phyloP scores from a whole-genome alignment of 2,113 vertebrate genomes.

The Rhinopomastus cyanomelas region DNA sequence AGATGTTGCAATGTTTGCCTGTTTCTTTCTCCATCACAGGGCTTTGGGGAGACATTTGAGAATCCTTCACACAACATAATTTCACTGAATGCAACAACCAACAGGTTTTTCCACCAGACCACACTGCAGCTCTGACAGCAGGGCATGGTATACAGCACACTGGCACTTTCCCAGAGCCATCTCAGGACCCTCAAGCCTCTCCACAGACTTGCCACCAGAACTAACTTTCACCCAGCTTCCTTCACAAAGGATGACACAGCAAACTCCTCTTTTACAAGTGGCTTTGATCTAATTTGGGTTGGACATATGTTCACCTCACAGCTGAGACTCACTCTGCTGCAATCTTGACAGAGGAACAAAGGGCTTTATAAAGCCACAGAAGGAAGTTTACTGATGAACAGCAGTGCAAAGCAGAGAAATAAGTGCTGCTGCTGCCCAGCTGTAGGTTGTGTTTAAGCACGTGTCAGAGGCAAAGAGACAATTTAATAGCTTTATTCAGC shows the following conservation, averaged over 20 bases:
- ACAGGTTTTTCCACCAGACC: too few species aligned
- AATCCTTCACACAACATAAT: not conserved
- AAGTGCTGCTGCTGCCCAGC: not conserved
- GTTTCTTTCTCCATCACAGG: not conserved
- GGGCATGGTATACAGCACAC: not conserved
- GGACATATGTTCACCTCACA: not conserved
- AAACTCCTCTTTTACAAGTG: not conserved
- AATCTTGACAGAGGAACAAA: not conserved
- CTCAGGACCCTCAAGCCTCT: not conserved
- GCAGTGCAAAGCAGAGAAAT: not conserved
- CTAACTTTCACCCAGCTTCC: not conserved
- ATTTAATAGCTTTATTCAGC: not conserved
- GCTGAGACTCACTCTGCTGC: not conserved
- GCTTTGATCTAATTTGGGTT: not conserved
- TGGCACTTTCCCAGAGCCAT: not conserved
- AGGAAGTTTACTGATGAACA: not conserved
- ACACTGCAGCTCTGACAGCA: not conserved
- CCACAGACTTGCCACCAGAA: not conserved
- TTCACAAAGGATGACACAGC: not conserved
- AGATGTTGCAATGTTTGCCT: not conserved
- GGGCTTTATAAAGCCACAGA: not conserved
- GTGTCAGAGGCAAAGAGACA: not conserved
- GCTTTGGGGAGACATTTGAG: not conserved
- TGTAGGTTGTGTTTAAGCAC: not conserved
- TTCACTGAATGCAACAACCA: not conserved